Evolutionary conservation across 2,888 invertebrate genomes (phyloP).

Genomic region (Shargacucullia verbasci): DNA sequence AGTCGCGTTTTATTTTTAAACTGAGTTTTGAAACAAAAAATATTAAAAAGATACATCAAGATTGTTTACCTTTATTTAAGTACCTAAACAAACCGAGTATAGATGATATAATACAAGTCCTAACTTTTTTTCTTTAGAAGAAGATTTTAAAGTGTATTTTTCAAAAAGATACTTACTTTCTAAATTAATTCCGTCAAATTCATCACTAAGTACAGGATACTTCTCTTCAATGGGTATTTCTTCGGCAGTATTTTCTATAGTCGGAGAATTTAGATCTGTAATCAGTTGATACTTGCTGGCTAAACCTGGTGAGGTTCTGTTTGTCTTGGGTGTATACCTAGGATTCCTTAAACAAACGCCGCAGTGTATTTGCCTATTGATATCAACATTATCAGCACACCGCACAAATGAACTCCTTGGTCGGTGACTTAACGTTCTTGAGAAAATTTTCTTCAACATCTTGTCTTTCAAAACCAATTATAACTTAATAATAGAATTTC

Average conservation of each 20-base stretch:
- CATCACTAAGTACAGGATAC: constrained; percentile 85
- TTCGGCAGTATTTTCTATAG: constrained; percentile 93
- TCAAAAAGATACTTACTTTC: constrained; percentile 84
- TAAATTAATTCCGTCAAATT: constrained; percentile 90
- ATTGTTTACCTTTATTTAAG: too few relatives aligned
- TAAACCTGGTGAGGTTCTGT: constrained; percentile 82
- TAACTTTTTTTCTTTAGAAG: not conserved
- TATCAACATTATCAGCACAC: constrained; percentile 57
- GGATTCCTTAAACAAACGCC: constrained; percentile 76
- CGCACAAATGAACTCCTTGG: constrained; percentile 36
- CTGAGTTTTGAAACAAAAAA: too few relatives aligned
- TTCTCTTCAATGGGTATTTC: constrained; percentile 82
- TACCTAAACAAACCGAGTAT: too few relatives aligned
- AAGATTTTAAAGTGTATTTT: not conserved
- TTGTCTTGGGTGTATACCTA: constrained; percentile 75
- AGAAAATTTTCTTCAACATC: constrained; percentile 60
- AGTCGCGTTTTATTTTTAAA: too few relatives aligned
- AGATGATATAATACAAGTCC: too few relatives aligned
- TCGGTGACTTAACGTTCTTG: constrained; percentile 40
- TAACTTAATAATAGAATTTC: constrained; percentile 30
- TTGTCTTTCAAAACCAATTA: constrained; percentile 35
- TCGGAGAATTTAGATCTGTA: constrained; percentile 91
- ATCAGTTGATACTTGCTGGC: constrained; percentile 91
- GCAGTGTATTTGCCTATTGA: constrained; percentile 75
- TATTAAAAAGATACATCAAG: too few relatives aligned